phyloP scores from a whole-genome alignment of 35 echinoderm and acorn worm species.

The Anneissia japonica region DNA sequence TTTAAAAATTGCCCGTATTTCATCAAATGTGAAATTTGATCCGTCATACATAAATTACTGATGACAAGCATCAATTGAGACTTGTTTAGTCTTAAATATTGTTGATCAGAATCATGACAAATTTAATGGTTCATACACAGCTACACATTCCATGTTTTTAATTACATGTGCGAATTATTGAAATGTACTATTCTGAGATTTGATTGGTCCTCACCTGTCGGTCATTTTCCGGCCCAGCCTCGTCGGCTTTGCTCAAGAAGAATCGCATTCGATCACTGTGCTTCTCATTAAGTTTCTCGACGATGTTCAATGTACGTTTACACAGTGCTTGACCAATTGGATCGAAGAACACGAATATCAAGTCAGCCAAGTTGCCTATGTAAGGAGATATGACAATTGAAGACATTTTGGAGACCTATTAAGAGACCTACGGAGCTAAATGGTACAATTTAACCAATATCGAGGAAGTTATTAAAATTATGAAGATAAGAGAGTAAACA shows the following conservation, averaged over 20 bases:
- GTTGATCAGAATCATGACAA: neutral
- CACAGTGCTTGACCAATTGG: constrained; percentile 98
- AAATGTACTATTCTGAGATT: neutral
- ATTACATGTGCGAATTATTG: neutral
- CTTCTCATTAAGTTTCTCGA: constrained; percentile 89
- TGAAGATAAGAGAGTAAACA: too few relatives aligned
- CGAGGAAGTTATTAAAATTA: too few relatives aligned
- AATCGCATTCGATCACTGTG: constrained; percentile 95
- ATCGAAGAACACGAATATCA: constrained; percentile 99
- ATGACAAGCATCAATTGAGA: neutral
- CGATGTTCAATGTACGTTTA: constrained; percentile 87
- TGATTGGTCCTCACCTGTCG: constrained; percentile 47
- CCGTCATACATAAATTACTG: neutral
- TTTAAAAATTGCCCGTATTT: neutral
- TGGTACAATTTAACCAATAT: too few relatives aligned
- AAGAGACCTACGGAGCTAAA: too few relatives aligned
- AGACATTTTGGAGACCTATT: too few relatives aligned
- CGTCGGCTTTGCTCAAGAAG: constrained; percentile 94
- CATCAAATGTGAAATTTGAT: neutral
- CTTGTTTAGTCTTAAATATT: neutral
- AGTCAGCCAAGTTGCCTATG: constrained; percentile 76
- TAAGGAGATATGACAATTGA: neutral
- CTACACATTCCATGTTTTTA: neutral
- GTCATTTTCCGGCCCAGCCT: constrained; percentile 94
- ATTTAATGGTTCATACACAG: neutral